phyloP scores from a whole-genome alignment of 1,140 invertebrate species.

The Phocides pigmalion region DNA sequence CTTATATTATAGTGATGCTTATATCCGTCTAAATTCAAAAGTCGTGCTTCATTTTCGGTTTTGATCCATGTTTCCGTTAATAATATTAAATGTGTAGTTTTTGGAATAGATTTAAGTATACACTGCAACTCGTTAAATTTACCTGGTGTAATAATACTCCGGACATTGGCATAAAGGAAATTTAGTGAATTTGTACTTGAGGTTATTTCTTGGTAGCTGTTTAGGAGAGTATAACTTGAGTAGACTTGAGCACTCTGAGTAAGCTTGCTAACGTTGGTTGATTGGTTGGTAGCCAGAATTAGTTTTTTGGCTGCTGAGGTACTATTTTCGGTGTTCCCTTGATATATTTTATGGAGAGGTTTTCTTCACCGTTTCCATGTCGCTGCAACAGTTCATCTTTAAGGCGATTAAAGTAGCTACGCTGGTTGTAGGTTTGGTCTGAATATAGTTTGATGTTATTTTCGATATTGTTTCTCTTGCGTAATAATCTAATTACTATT shows the following conservation, averaged over 20 bases:
- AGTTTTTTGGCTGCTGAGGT: conserved; percentile 31
- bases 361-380: conserved; percentile 33
- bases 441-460: conserved; percentile 31
- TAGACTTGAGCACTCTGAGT: not conserved
- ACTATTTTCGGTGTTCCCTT: conserved; percentile 37
- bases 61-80: conserved; percentile 18
- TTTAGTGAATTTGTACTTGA: not conserved
- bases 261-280: not conserved
- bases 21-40: not conserved
- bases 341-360: conserved; percentile 41
- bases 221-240: not conserved
- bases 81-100: not conserved
- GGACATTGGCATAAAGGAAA: conserved; percentile 31
- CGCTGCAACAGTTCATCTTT: conserved; percentile 35
- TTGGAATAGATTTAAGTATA: not conserved
- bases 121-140: conserved; percentile 34
- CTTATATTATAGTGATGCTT: conserved; percentile 15
- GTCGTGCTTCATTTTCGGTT: conserved; percentile 8
- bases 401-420: conserved; percentile 34
- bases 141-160: conserved; percentile 34
- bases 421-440: conserved; percentile 37
- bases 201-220: not conserved
- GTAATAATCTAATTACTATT: conserved; percentile 13
- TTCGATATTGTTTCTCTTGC: conserved; percentile 17
- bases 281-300: not conserved